Evolutionary conservation across 1,140 invertebrate genomes (phyloP).

Genomic region (Pantala flavescens): DNA sequence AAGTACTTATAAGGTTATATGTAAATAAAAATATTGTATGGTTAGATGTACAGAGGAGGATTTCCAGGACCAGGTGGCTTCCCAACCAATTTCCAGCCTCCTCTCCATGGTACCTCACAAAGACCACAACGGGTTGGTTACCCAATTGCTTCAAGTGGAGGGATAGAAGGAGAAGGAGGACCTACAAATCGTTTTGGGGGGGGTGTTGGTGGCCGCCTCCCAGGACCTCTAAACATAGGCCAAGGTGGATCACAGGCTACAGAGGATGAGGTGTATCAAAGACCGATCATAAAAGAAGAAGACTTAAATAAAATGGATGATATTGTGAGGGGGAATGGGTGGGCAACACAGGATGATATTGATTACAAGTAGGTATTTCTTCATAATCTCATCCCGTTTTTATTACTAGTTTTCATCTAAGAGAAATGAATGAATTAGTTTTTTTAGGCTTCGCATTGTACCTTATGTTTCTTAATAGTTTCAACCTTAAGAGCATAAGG

Average conservation of each 20-base stretch:
- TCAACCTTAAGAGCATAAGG: too few species aligned
- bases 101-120: background rate
- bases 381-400: too few species aligned
- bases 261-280: conserved; percentile 40
- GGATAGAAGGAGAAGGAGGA: conserved; percentile 27
- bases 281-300: conserved; percentile 85
- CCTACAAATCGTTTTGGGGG: conserved; percentile 22
- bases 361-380: conserved; percentile 69
- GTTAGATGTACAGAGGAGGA: conserved; percentile 28
- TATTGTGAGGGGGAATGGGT: conserved; percentile 76
- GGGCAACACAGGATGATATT: conserved; percentile 84
- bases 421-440: background rate
- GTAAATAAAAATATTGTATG: too few species aligned
- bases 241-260: conserved; percentile 15
- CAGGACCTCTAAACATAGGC: conserved; percentile 23
- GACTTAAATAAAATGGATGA: conserved; percentile 86
- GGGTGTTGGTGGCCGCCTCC: conserved; percentile 21
- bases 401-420: background rate
- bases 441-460: too few species aligned
- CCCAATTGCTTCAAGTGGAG: conserved; percentile 13
- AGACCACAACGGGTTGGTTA: conserved; percentile 21
- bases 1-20: too few species aligned
- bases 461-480: too few species aligned
- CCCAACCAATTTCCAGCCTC: background rate
- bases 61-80: conserved; percentile 18